phyloP scores from a whole-genome alignment of 2,797 vertebrate genomes.

The Cossypha polioptera region DNA sequence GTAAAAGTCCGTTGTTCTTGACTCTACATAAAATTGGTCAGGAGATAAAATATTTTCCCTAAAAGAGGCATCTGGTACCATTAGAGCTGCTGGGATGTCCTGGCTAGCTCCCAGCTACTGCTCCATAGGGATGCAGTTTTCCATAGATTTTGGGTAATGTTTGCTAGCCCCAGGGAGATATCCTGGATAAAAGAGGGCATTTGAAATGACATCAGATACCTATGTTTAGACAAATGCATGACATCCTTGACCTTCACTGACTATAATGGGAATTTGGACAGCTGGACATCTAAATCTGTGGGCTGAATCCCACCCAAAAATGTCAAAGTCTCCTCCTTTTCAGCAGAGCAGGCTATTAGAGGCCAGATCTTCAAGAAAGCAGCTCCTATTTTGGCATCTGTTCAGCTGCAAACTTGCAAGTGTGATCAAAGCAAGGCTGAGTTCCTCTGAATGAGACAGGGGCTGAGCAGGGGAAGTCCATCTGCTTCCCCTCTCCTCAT shows the following conservation, averaged over 20 bases:
- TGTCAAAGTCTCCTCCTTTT: not conserved
- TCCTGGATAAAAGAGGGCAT: not conserved
- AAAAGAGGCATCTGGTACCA: not conserved
- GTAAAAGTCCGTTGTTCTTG: not conserved
- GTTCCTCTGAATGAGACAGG: accelerated
- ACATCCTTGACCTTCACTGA: not conserved
- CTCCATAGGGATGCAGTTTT: not conserved
- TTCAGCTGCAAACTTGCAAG: not conserved
- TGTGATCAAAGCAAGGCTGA: not conserved
- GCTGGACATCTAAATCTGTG: not conserved
- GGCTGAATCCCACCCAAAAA: not conserved
- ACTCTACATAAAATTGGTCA: not conserved
- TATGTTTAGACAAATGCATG: not conserved
- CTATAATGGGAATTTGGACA: not conserved
- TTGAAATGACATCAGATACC: not conserved
- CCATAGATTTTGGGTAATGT: not conserved
- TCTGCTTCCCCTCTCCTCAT: not conserved
- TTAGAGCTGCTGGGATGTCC: not conserved
- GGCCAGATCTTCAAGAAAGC: not conserved
- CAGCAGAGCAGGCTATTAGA: not conserved
- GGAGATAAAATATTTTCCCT: not conserved
- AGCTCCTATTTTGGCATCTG: not conserved
- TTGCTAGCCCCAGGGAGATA: not conserved
- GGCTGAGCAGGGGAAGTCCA: not conserved
- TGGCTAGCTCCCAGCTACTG: not conserved